Base-by-base conservation (phyloP, 2,113 vertebrate genomes). In the Urocitellus parryii region DNA sequence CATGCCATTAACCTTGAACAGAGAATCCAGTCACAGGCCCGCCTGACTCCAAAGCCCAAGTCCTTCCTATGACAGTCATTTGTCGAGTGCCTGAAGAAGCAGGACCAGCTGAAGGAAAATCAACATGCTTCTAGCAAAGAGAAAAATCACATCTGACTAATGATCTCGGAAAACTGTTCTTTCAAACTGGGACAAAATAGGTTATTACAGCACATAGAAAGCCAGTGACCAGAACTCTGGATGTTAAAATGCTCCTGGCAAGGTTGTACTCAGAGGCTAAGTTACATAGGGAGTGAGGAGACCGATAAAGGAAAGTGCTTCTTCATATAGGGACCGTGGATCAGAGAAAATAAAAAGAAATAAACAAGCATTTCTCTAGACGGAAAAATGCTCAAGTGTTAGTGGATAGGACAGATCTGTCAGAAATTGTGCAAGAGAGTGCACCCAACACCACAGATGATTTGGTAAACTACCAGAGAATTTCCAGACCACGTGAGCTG, bases 261-360 rank as follows among this genome's bases (percentile, higher is more conserved):
- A 42, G 37, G 90, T 27, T 77, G 72, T 58, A 37, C 37, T 79
- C 29, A 67, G 73, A 76, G 58, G 24, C 73, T 87, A 32, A 67
- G 58, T 82, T 85, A 80, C 16, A 6, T 39, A 22, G 6, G 25
- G 20, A 37, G 45, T 4, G 48, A 80, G 53, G 72, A 76, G 45
- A 51, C 0, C 1, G 45, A 56, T 1, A 29, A 92, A 0, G 70
- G n/a, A 58, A 77, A 9, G 20, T 25, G 61, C 24, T 10, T 63
- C 61, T 25, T 63, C 61, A 63, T 24, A 63, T 27, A 63, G 61
- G 61, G 24, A 24, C 24, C 10, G 3, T 29, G 17, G 53, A 18
- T 42, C 29, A 85, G 67, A n/a, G 42, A 27, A 87, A 80, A 76
- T 65, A 97, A 88, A 88, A 22, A 89, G 63, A 88, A 93, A 61